phyloP scores from a whole-genome alignment of 2,113 vertebrate genomes.

The Kryptolebias marmoratus region DNA sequence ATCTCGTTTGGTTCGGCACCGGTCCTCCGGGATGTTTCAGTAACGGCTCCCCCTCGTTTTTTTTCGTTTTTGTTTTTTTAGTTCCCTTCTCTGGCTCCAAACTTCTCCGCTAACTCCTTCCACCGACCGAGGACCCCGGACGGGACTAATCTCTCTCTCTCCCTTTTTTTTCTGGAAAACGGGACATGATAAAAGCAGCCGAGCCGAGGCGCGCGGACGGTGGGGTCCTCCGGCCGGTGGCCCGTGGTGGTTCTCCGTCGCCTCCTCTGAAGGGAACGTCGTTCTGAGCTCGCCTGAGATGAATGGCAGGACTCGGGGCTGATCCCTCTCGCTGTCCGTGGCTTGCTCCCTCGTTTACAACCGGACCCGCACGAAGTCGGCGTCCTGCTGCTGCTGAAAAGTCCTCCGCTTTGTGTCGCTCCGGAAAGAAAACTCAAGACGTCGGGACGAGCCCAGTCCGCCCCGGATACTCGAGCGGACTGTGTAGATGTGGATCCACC shows the following conservation, averaged over 20 bases:
- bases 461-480: constrained; percentile 21
- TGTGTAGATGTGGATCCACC: constrained; percentile 62
- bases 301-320: constrained; percentile 62
- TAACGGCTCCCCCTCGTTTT: constrained; percentile 24
- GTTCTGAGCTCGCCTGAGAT: constrained; percentile 40
- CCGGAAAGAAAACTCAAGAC: constrained; percentile 13
- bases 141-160: constrained; percentile 8
- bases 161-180: constrained; percentile 26
- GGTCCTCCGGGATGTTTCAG: constrained; percentile 30
- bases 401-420: constrained; percentile 52
- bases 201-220: constrained; percentile 44
- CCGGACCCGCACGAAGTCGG: constrained; percentile 66
- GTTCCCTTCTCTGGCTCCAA: constrained; percentile 10
- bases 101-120: constrained; percentile 53
- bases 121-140: constrained; percentile 23
- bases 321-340: constrained; percentile 38
- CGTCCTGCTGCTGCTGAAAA: constrained; percentile 44
- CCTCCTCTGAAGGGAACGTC: constrained; percentile 4
- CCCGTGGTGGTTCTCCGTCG: constrained; percentile 17
- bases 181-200: constrained; percentile 59
- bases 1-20: constrained; percentile 38
- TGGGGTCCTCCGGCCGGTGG: constrained; percentile 21
- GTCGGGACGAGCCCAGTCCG: neutral
- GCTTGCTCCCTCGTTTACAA: constrained; percentile 47
- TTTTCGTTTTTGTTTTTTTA: neutral